Percentiles rank a stretch among this genome's conserved stretches.
Evolutionary conservation across 2,113 vertebrate genomes (phyloP).

Genomic region (Pangasianodon gigas): DNA sequence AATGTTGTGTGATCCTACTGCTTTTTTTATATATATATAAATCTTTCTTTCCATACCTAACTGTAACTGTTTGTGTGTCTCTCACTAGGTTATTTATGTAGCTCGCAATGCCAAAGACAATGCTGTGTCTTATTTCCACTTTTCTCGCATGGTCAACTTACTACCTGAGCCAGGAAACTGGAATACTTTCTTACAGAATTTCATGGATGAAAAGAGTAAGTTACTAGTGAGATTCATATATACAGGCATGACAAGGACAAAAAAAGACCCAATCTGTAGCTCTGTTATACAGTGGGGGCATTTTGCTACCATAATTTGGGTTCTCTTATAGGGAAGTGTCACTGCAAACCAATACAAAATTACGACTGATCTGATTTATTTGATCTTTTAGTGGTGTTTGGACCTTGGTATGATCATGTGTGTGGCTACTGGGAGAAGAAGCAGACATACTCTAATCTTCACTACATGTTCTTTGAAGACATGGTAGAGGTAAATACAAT

Average conservation of each 20-base stretch:
- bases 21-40: too few relatives aligned
- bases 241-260: too few relatives aligned
- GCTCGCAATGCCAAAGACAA: constrained; percentile 86
- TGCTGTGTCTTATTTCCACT: constrained; percentile 83
- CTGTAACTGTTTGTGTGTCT: not conserved
- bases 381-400: constrained; percentile 67
- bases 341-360: not conserved
- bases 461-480: constrained; percentile 84
- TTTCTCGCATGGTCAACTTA: constrained; percentile 76
- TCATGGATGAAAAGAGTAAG: constrained; percentile 74
- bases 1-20: too few relatives aligned
- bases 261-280: too few relatives aligned
- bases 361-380: not conserved
- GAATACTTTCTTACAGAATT: constrained; percentile 74
- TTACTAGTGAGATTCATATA: not conserved
- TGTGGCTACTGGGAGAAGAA: constrained; percentile 80
- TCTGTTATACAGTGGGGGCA: too few relatives aligned
- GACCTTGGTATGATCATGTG: constrained; percentile 81
- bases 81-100: constrained; percentile 77
- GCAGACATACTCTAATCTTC: constrained; percentile 67
- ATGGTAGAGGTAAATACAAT: constrained; percentile 73
- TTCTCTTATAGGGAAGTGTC: not conserved
- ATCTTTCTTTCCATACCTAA: too few relatives aligned
- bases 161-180: constrained; percentile 77
- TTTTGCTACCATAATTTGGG: not conserved